These are phyloP conservation scores for Spongilla lacustris DNA, from an alignment of 37 sponge, comb jelly and placozoan genomes.

Conservation along the genomic window DNA sequence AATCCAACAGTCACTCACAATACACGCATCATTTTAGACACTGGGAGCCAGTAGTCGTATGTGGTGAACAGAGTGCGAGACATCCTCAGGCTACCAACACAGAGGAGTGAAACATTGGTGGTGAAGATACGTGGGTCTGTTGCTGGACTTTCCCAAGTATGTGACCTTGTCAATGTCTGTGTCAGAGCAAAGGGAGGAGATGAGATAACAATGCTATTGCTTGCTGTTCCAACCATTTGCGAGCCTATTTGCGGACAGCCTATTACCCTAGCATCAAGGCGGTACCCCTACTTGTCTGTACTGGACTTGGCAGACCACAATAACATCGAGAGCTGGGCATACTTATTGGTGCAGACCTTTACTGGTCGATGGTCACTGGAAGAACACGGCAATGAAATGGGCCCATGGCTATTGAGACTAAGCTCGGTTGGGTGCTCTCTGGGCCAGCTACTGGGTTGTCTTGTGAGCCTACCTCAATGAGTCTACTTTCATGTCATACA, in stretches of 20 bases:
- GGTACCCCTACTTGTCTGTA: not conserved
- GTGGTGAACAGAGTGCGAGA: not conserved
- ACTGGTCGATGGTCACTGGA: slow-evolving; percentile 44
- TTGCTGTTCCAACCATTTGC: slow-evolving; percentile 54
- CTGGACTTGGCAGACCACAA: slow-evolving; percentile 46
- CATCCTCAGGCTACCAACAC: slow-evolving; percentile 5
- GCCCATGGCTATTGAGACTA: slow-evolving; percentile 44
- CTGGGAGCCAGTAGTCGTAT: slow-evolving; percentile 20
- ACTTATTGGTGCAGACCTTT: slow-evolving; percentile 39
- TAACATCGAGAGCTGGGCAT: not conserved
- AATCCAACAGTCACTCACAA: too few relatives aligned
- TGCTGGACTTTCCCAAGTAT: slow-evolving; percentile 5
- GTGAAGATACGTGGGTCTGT: slow-evolving; percentile 23
- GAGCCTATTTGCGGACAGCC: slow-evolving; percentile 45
- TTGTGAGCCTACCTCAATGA: not conserved
- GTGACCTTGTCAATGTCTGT: slow-evolving; percentile 36
- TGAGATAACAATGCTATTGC: not conserved
- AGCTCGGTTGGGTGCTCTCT: slow-evolving; percentile 61
- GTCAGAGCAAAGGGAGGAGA: slow-evolving; percentile 8
- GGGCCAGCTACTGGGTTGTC: slow-evolving; percentile 22
- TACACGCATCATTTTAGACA: not conserved
- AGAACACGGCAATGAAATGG: not conserved
- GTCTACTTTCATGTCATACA: slow-evolving; percentile 17
- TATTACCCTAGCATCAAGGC: slow-evolving; percentile 1
- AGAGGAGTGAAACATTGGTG: slow-evolving; percentile 3